These are phyloP conservation scores for Zapornia atra DNA, from an alignment of 2,113 vertebrate genomes.

Conservation along the genomic window DNA sequence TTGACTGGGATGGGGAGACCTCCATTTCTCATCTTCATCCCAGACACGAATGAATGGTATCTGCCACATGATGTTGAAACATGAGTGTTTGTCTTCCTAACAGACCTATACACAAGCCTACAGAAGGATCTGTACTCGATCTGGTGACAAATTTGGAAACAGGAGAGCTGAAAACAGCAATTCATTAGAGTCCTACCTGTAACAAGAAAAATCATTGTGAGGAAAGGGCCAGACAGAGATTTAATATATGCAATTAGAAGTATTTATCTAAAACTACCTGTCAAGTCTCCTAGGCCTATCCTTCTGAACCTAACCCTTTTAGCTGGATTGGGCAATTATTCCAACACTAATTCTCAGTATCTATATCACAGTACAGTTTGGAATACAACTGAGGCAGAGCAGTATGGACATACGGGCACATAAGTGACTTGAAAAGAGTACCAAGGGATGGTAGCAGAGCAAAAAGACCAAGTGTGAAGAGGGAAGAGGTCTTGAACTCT, in stretches of 20 bases:
- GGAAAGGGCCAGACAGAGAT: neutral
- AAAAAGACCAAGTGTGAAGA: neutral
- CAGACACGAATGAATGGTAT: neutral
- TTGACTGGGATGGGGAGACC: neutral
- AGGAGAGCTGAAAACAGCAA: neutral
- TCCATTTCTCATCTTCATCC: neutral
- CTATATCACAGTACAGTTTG: neutral
- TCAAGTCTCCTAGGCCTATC: neutral
- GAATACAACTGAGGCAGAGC: neutral
- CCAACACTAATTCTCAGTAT: neutral
- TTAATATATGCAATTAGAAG: conserved; percentile 4
- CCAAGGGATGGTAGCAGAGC: neutral
- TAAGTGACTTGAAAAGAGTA: neutral
- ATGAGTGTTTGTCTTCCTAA: neutral
- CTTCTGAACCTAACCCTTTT: conserved; percentile 4
- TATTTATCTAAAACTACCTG: conserved; percentile 27
- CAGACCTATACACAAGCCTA: neutral
- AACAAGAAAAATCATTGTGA: neutral
- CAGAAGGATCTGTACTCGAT: neutral
- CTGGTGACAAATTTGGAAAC: neutral
- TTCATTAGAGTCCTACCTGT: neutral
- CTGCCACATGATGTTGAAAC: neutral
- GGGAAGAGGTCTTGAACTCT: neutral
- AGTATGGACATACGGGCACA: neutral
- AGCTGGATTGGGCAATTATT: conserved; percentile 12